Evolutionary conservation across 92 coral and sea anemone genomes (phyloP).

Genomic region (Porites rus): DNA sequence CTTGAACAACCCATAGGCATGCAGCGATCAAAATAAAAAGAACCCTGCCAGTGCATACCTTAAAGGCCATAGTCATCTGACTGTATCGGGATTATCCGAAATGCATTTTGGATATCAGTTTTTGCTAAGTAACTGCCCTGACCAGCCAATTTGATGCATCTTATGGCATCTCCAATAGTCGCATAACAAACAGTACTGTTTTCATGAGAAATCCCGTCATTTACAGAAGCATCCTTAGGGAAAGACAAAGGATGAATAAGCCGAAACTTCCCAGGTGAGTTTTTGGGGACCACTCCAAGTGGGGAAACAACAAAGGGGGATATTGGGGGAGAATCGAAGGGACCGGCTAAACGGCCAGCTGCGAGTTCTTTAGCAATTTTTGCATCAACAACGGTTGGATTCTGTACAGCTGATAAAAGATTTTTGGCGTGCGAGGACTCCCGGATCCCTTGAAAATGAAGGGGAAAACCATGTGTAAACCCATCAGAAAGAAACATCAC

Average conservation of each 20-base stretch:
- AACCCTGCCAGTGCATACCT: conserved; percentile 66
- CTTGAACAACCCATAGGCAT: background rate
- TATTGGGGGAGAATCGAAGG: background rate
- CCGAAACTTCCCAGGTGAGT: background rate
- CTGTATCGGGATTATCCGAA: conserved; percentile 48
- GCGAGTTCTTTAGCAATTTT: too few relatives aligned
- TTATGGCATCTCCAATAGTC: conserved; percentile 58
- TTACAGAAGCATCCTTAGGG: conserved; percentile 65
- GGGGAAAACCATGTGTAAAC: background rate
- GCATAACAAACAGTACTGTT: conserved; percentile 51
- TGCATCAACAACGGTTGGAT: too few relatives aligned
- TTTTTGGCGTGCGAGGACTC: background rate
- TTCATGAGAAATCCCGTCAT: conserved; percentile 61
- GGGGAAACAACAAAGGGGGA: background rate
- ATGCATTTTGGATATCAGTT: conserved; percentile 15
- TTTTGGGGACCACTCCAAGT: background rate
- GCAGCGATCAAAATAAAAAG: background rate
- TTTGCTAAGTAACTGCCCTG: conserved; percentile 60
- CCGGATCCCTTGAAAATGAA: background rate
- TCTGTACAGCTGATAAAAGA: background rate
- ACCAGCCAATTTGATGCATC: conserved; percentile 47
- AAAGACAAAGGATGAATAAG: conserved; percentile 32
- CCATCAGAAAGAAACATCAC: too few relatives aligned
- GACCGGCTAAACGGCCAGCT: background rate
- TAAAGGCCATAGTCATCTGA: conserved; percentile 59